Percentiles rank a stretch among this genome's conserved stretches.
phyloP scores from a whole-genome alignment of 2,888 invertebrate species.

The Oligia strigilis region DNA sequence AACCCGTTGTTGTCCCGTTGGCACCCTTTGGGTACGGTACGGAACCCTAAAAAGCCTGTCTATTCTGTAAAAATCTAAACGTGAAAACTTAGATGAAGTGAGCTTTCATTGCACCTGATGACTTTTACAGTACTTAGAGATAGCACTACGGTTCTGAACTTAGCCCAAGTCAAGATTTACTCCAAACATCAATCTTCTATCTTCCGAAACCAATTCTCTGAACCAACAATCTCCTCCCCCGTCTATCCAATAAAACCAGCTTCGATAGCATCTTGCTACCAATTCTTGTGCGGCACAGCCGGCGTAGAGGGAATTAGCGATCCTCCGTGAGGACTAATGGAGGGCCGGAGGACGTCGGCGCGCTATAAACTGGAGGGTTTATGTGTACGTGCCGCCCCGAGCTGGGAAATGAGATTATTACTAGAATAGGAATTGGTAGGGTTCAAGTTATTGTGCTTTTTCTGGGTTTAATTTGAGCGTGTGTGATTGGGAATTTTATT shows the following conservation, averaged over 20 bases:
- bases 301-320: conserved; percentile 67
- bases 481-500: conserved; percentile 13
- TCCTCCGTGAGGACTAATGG: conserved; percentile 65
- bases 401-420: conserved; percentile 58
- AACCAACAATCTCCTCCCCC: conserved; percentile 25
- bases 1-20: too few relatives aligned
- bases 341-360: conserved; percentile 61
- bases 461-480: conserved; percentile 33
- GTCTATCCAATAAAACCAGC: conserved; percentile 52
- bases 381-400: conserved; percentile 59
- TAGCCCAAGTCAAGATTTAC: not conserved
- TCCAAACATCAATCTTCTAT: not conserved
- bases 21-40: too few relatives aligned
- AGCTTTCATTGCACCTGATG: not conserved
- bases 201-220: conserved; percentile 3
- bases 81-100: not conserved
- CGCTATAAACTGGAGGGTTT: conserved; percentile 64
- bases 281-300: conserved; percentile 56
- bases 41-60: not conserved
- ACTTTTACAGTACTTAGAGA: not conserved
- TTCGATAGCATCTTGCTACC: conserved; percentile 62
- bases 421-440: conserved; percentile 62
- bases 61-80: not conserved
- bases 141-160: not conserved
- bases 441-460: conserved; percentile 42